Percentiles rank a stretch among this genome's conserved stretches.
Evolutionary conservation across 2,888 invertebrate species (phyloP).

Genomic region (Invenusta paracnida): DNA sequence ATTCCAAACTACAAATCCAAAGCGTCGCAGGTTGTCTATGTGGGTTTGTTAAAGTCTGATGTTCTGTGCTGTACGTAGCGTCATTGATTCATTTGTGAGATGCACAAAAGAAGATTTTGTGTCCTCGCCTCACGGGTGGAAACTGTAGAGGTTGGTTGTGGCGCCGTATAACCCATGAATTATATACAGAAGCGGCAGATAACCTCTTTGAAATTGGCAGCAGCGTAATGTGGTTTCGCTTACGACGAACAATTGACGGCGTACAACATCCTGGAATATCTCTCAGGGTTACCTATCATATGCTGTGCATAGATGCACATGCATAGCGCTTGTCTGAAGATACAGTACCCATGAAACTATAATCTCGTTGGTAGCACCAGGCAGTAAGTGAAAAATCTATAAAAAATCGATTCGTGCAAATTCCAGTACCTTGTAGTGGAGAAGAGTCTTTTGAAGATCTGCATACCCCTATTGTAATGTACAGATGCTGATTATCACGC

Average conservation of each 20-base stretch:
- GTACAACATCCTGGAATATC: slow-evolving; percentile 3
- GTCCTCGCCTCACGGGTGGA: slow-evolving; percentile 3
- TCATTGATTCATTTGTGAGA: slow-evolving; percentile 4
- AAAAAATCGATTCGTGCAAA: slow-evolving; percentile 10
- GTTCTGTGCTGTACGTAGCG: slow-evolving; percentile 1
- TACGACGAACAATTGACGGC: background rate
- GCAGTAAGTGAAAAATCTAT: background rate
- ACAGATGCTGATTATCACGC: background rate
- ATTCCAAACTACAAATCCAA: background rate
- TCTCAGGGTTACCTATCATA: background rate
- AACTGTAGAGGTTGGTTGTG: slow-evolving; percentile 23
- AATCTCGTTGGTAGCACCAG: background rate
- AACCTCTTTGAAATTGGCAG: slow-evolving; percentile 22
- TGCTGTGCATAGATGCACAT: background rate
- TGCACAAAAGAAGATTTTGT: background rate
- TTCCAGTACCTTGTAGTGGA: background rate
- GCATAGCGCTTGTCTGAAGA: background rate
- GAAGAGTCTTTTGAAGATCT: slow-evolving; percentile 14
- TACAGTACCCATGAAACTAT: background rate
- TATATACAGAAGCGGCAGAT: background rate
- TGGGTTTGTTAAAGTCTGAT: background rate
- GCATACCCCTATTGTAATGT: slow-evolving; percentile 4
- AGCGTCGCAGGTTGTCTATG: background rate
- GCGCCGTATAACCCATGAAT: slow-evolving; percentile 12
- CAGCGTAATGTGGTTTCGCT: slow-evolving; percentile 4